A percentile compares a stretch with the other conserved stretches of the same genome.
These are phyloP conservation scores for Drosophila cracens DNA, from an alignment of 2,888 invertebrate species.

Conservation along the genomic window DNA sequence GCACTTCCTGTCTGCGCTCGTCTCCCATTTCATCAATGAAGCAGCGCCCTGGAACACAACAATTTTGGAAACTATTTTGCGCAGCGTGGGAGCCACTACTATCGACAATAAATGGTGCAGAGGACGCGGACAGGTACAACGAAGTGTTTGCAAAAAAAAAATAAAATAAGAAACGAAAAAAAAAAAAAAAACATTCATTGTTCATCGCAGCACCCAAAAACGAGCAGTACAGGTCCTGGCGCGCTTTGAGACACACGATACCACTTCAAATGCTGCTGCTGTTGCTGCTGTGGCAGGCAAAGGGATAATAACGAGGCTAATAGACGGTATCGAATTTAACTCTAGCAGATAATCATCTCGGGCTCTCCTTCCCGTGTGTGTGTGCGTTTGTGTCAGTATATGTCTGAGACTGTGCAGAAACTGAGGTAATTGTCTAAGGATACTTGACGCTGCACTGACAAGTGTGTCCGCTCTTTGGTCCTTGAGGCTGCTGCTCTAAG, in stretches of 20 bases:
- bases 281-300: slow-evolving; percentile 24
- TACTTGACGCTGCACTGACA: slow-evolving; percentile 67
- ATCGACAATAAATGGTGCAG: slow-evolving; percentile 2
- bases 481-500: slow-evolving; percentile 36
- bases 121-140: slow-evolving; percentile 58
- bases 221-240: slow-evolving; percentile 30
- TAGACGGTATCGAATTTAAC: slow-evolving; percentile 84
- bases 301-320: slow-evolving; percentile 83
- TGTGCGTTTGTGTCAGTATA: neutral
- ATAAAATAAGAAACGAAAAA: neutral
- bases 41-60: slow-evolving; percentile 21
- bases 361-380: slow-evolving; percentile 15
- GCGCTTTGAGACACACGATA: slow-evolving; percentile 79
- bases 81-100: slow-evolving; percentile 71
- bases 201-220: slow-evolving; percentile 57
- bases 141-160: slow-evolving; percentile 25
- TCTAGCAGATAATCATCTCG: slow-evolving; percentile 83
- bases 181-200: slow-evolving; percentile 31
- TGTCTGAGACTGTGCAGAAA: slow-evolving; percentile 22
- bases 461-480: slow-evolving; percentile 29
- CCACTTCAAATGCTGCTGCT: slow-evolving; percentile 77
- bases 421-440: slow-evolving; percentile 77
- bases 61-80: slow-evolving; percentile 50
- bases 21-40: slow-evolving; percentile 78
- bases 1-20: slow-evolving; percentile 60